Base-by-base conservation (phyloP, 2,797 vertebrate genomes). In the Danio tinwini region DNA sequence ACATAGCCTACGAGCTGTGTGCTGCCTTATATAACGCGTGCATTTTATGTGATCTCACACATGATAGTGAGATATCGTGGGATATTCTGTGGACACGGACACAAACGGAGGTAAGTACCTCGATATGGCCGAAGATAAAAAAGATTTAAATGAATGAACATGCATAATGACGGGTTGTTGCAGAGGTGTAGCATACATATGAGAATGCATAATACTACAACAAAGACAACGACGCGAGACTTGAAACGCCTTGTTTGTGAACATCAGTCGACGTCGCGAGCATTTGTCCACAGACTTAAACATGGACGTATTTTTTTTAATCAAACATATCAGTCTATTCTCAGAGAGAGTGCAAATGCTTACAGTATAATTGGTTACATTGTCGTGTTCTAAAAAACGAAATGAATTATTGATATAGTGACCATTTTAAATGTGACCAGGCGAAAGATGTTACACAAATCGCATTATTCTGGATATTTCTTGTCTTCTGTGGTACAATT, bases 1-100 rank as follows among this genome's bases (percentile, higher is more conserved):
- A 11, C 49, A 29, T 9, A 47, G n/a, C 45, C 45, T 16, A 42
- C 7, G 62, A 17, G 63, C 47, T 50, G 53, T 13, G 21, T 19
- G 64, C 39, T 55, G 80, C 68, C 67, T 77, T 78, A 83, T 61
- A 74, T 73, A 79, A 79, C 71, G 65, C 14, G 16, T 59, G 76
- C 73, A 55, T 64, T 21, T 72, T 7, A 59, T 81, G 70, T 47
- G 37, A 64, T 52, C 45, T 74, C 44, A 67, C 82, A 63, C 62
- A 85, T 82, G 84, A 86, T 56, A 80, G 52, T 7, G 59, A 65
- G 42, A 64, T 19, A 67, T 37, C 47, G 58, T 42, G 52, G 45
- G 68, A 9, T 16, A 61, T 76, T 79, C 69, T 76, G 79, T 59
- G 53, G 70, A 75, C 45, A 50, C 40, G 55, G 55, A 13, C 50